A percentile compares a stretch with the other conserved stretches of the same genome.
Conservation (phyloP, 1,140 invertebrate species). For the Centruroides sculpturatus region DNA sequence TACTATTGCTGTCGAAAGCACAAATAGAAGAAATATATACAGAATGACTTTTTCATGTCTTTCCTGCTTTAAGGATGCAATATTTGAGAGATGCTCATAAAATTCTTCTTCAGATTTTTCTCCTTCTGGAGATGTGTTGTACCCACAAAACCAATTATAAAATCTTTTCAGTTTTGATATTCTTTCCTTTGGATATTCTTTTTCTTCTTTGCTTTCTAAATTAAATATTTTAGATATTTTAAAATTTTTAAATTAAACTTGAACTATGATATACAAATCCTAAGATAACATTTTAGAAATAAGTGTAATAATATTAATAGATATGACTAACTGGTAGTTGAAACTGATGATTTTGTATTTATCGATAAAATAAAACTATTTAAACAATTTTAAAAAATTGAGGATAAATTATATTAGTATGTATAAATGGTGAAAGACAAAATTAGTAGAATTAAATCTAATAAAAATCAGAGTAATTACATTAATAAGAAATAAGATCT, state of each 20-base stretch:
- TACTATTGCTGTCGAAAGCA: not conserved
- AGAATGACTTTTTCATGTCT: slow-evolving; percentile 2
- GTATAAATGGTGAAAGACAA: too few species aligned
- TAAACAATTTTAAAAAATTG: too few species aligned
- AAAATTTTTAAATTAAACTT: not conserved
- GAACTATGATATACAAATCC: too few species aligned
- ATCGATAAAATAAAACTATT: not conserved
- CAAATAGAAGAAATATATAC: slow-evolving; percentile 1
- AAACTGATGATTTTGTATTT: not conserved
- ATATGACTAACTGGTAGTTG: not conserved
- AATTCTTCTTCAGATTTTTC: slow-evolving; percentile 1
- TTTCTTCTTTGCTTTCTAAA: not conserved
- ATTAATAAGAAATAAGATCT: too few species aligned
- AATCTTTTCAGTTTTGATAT: slow-evolving; percentile 1
- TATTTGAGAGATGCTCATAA: not conserved
- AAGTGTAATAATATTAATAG: not conserved
- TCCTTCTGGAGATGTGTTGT: not conserved
- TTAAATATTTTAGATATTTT: not conserved
- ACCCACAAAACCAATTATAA: slow-evolving; percentile 10
- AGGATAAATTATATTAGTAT: too few species aligned
- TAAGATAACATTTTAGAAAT: not conserved
- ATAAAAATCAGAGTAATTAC: too few species aligned
- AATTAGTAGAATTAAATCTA: too few species aligned
- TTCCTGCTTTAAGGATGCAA: slow-evolving; percentile 6
- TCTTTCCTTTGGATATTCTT: not conserved